Evolutionary conservation across 2,888 invertebrate species (phyloP), one percentile per base, ranked within the genome.

Genomic region (Xestia rhomboidea): DNA sequence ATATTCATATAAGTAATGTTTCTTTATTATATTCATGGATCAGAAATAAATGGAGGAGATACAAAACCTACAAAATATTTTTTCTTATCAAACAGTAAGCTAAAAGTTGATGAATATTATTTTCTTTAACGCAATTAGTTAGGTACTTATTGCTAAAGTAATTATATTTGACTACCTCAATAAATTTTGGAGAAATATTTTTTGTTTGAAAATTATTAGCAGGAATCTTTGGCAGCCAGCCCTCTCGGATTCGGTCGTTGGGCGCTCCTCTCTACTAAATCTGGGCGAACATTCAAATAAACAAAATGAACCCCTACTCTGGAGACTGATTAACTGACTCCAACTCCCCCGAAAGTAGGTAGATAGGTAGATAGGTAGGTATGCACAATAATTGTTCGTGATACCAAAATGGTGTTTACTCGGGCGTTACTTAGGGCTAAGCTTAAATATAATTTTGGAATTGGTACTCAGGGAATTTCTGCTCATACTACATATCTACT

Each of bases 201-300:
- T 69, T 27, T 1, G 24, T 71, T n/a, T 2, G 15, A 70, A 80
- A 81, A 68, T 75, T 81, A 79, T 83, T 81, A 68, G 69, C 51
- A 64, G 41, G 24, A 73, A 77, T 76, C 70, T 83, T 81, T 77
- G 77, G 67, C 72, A 79, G 34, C 49, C n/a, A 81, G 88, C 86
- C 80, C 84, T 76, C 82, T 78, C 83, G 83, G 88, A 84, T 86
- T 78, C 90, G 90, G 87, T 91, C 88, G 91, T 90, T 91, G 90
- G 87, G 85, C 88, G 87, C 86, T 83, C 82, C 88, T 84, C 78
- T 87, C 74, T 86, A 89, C 88, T 92, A 92, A 92, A 93, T 92
- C 89, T 89, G 87, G 76, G 79, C 81, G 86, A 86, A 88, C 90
- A 90, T 84, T 89, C 89, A 89, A 92, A 92, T 93, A 92, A 93